These are phyloP conservation scores for Camponotus vicinus DNA, from an alignment of 1,140 invertebrate species.

Conservation along the genomic window DNA sequence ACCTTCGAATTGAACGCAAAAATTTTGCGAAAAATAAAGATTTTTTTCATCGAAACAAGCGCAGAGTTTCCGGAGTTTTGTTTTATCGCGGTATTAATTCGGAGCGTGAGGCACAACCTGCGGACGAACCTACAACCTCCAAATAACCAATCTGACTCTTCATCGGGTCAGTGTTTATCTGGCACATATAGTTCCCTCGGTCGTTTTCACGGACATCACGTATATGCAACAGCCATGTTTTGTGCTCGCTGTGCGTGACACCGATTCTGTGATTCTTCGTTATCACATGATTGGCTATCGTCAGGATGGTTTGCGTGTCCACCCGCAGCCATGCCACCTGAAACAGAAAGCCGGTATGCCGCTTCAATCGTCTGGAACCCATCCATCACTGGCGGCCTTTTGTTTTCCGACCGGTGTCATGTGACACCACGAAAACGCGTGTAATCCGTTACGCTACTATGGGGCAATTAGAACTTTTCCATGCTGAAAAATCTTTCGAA, in stretches of 20 bases:
- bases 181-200: constrained; percentile 95
- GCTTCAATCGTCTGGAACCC: constrained; percentile 53
- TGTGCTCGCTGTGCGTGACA: constrained; percentile 93
- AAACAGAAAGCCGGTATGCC: constrained; percentile 56
- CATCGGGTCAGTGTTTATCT: constrained; percentile 97
- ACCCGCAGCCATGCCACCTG: constrained; percentile 96
- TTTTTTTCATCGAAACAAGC: background rate
- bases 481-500: constrained; percentile 30
- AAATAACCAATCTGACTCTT: constrained; percentile 95
- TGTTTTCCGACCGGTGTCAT: constrained; percentile 45
- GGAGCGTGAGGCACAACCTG: background rate
- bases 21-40: background rate
- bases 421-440: constrained; percentile 52
- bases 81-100: constrained; percentile 22
- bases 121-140: constrained; percentile 93
- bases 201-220: constrained; percentile 92
- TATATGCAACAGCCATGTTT: constrained; percentile 95
- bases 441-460: constrained; percentile 45
- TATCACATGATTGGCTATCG: constrained; percentile 95
- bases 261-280: constrained; percentile 95
- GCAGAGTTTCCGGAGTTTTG: background rate
- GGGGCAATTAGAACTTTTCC: constrained; percentile 39
- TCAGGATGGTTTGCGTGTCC: constrained; percentile 96
- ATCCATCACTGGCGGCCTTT: constrained; percentile 56
- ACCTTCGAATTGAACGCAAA: constrained; percentile 1